These are phyloP conservation scores for Arbacia lixula DNA, from an alignment of 53 echinoderm and acorn worm species.

Conservation along the genomic window DNA sequence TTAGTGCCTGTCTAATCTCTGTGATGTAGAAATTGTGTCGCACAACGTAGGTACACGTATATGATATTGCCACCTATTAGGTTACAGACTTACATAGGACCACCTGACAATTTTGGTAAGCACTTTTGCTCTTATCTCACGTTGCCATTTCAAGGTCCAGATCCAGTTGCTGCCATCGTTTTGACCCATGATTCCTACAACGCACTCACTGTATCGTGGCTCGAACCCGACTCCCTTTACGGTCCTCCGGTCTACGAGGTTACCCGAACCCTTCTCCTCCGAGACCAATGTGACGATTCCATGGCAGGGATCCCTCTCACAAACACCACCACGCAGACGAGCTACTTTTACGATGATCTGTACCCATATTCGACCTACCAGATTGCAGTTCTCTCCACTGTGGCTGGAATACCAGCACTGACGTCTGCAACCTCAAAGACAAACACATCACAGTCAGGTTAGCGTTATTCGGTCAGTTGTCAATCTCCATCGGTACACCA, in stretches of 20 bases:
- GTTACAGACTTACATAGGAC: too few relatives aligned
- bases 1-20: too few relatives aligned
- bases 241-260: neutral
- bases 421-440: too few relatives aligned
- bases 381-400: neutral
- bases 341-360: conserved; percentile 4
- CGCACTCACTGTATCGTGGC: neutral
- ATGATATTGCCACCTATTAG: too few relatives aligned
- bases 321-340: neutral
- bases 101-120: too few relatives aligned
- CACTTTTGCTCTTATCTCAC: neutral
- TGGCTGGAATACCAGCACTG: too few relatives aligned
- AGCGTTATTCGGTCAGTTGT: too few relatives aligned
- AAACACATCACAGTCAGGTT: too few relatives aligned
- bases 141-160: neutral
- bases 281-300: conserved; percentile 31
- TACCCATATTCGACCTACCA: conserved; percentile 12
- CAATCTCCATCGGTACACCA: too few relatives aligned
- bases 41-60: too few relatives aligned
- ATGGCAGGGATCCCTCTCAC: neutral
- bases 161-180: neutral
- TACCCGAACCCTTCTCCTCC: neutral
- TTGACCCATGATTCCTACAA: neutral
- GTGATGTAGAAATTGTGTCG: too few relatives aligned
- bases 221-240: neutral